Conservation (phyloP, 2,113 vertebrate genomes). For the Plotosus lineatus region DNA sequence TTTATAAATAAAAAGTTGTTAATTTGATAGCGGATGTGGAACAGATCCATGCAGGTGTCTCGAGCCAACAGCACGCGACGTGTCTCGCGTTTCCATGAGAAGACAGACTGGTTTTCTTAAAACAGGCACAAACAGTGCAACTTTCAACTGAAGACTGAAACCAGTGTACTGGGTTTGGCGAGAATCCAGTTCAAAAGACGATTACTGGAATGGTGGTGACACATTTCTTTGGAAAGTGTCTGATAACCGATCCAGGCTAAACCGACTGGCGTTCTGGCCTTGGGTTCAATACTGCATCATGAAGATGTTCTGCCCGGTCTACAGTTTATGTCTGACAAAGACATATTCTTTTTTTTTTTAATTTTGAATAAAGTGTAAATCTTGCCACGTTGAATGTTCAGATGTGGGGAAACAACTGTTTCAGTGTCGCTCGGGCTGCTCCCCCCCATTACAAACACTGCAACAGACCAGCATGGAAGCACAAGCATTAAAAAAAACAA, state of each 20-base stretch:
- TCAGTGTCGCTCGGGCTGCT: neutral
- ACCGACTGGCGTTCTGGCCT: neutral
- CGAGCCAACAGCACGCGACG: neutral
- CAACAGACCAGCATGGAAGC: neutral
- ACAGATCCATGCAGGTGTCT: neutral
- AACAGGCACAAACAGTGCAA: neutral
- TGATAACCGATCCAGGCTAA: neutral
- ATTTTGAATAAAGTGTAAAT: conserved; percentile 11
- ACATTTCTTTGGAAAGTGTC: neutral
- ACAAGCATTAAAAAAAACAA: neutral
- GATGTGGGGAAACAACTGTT: conserved; percentile 25
- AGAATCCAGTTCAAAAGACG: neutral
- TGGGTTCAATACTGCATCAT: conserved; percentile 1
- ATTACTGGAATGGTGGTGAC: neutral
- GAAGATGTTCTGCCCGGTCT: neutral
- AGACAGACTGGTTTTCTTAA: conserved; percentile 34
- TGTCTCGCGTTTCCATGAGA: conserved; percentile 20
- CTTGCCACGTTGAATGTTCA: conserved; percentile 39
- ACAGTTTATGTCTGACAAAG: neutral
- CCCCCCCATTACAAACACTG: neutral
- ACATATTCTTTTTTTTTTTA: neutral
- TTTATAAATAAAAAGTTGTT: no score
- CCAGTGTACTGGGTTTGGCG: neutral
- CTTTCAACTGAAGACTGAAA: neutral
- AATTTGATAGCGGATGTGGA: neutral